A percentile compares a stretch with the other conserved stretches of the same genome.
Conservation (phyloP, 2,113 vertebrate species). For the Trachemys scripta region DNA sequence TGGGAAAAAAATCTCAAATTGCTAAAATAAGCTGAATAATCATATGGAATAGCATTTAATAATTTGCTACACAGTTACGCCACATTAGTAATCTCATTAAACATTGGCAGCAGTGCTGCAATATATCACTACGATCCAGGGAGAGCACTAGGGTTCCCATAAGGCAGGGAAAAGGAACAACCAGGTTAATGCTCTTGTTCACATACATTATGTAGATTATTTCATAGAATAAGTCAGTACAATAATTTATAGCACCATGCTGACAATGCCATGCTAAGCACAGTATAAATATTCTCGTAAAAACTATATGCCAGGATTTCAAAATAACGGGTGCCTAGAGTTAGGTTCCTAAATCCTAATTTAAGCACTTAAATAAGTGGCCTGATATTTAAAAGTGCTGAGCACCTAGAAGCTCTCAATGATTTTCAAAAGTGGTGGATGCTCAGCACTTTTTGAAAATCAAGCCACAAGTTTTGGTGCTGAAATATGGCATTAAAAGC, state of each 20-base stretch:
- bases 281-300: not conserved
- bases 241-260: not conserved
- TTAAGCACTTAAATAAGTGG: fast-evolving
- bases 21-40: constrained; percentile 15
- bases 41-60: not conserved
- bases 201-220: not conserved
- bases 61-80: not conserved
- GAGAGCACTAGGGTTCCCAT: not conserved
- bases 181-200: not conserved
- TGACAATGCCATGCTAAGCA: not conserved
- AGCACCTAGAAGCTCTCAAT: not conserved
- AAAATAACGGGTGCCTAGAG: not conserved
- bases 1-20: not conserved
- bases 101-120: not conserved
- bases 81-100: not conserved
- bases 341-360: not conserved
- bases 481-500: not conserved
- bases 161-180: not conserved
- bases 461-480: not conserved
- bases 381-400: not conserved
- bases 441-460: not conserved
- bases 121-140: constrained; percentile 10
- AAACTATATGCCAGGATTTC: fast-evolving
- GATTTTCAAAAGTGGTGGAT: not conserved
- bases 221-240: not conserved